Evolutionary conservation across 2,888 invertebrate species (phyloP), one percentile per base, ranked within the genome.

Genomic region (Rhimphoctona megacephalus): DNA sequence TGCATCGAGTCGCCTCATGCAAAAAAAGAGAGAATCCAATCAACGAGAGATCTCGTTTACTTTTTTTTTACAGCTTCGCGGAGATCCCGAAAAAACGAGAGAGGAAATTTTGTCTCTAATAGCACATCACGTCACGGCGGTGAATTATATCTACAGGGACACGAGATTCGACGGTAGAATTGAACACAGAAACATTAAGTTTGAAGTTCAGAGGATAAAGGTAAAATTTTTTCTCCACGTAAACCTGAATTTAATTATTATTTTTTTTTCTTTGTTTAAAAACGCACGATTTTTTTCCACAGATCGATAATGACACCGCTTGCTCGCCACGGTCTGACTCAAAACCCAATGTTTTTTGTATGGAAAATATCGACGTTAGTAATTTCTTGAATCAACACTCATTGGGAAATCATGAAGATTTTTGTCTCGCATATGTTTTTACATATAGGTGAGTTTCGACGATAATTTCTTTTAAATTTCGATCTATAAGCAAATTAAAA

Each of bases 351-450:
- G 97, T 97, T 89, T 99, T 99, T 95, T 99, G 99, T 94, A 96
- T 98, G 95, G 98, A 98, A 93, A 99, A 99, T 95, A 99, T 99
- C 92, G 99, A 99, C 94, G 99, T 99, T 87, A 99, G 99, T 91
- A 99, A 99, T 95, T 99, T 99, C 95, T 96, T 99, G 84, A 99
- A 99, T 95, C 96, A 99, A 67, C 99, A 99, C 95, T 99, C 99
- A 17, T 95, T 99, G 88, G 97, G 98, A 83, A 98, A 99, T 95
- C 99, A 99, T 94, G 98, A 99, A 92, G 98, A 98, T 94, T 99
- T 99, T 95, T 99, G 99, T 94, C 96, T 99, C 88, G 99, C 99
- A n/a, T 99, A 99, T 94, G 98, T 99, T 87, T 99, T 99, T 95
- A 99, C 99, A 0, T 98, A 98, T 94, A 90, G 93, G 94, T 93